Evolutionary conservation across 2,888 invertebrate genomes (phyloP), one percentile per base, ranked within the genome.

Genomic region (Hipparchia sbordonii): DNA sequence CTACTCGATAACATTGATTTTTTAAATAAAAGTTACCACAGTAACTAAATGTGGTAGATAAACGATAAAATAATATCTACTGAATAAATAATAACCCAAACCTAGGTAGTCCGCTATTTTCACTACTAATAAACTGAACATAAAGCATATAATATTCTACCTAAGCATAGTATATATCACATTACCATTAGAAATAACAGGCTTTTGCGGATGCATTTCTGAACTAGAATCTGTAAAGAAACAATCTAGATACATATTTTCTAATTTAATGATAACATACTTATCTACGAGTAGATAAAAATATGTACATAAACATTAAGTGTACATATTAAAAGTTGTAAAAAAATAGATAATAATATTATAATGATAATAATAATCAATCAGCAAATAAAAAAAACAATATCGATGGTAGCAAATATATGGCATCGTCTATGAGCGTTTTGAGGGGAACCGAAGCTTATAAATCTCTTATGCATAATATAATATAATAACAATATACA

Each of bases 161-260:
- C 46, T 46, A 46, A 6, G 6, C 46, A 6, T 39, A 57, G 10
- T 62, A 67, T 57, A 54, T 68, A 71, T 52, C 72, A 81, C 81
- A 23, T 75, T 78, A 85, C 86, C 84, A 56, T 82, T 78, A 5
- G 82, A 74, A 0, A 86, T 78, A 6, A 82, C 82, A 8, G 89
- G 85, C 65, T 84, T 82, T 72, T 81, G 82, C 2, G 86, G 85
- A 60, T 84, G 84, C 65, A 82, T 83, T 39, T 85, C 86, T 2
- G 86, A 82, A 57, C 86, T 87, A 70, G 83, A 81, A 63, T 90
- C 90, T 90, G 83, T 45, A 85, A 83, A 72, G 23, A 46, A 79
- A 72, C 77, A 71, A 69, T 51, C n/a, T 13, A 13, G 56, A 33
- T 65, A 23, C 12, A 71, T 70, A 63, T 68, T 51, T 70, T 69